Conservation (phyloP, 2,797 vertebrate genomes). For the Salarias fasciatus region DNA sequence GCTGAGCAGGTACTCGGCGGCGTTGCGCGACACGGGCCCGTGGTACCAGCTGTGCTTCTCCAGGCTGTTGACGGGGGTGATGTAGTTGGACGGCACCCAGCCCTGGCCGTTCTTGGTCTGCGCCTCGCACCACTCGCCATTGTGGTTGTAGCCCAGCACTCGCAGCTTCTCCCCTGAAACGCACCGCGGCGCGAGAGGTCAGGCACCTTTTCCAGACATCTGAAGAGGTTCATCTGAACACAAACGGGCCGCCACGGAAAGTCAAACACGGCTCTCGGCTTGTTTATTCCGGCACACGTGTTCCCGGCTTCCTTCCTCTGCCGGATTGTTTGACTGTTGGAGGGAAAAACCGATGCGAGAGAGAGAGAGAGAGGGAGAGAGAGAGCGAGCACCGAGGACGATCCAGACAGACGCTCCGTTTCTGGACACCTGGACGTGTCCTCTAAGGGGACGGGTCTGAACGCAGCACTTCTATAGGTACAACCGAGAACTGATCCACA, state of each 20-base stretch:
- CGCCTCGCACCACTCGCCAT: slow-evolving; percentile 98
- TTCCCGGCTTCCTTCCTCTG: slow-evolving; percentile 71
- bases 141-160: slow-evolving; percentile 97
- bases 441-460: too few relatives aligned
- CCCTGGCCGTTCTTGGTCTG: slow-evolving; percentile 98
- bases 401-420: too few relatives aligned
- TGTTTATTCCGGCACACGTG: slow-evolving; percentile 65
- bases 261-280: slow-evolving; percentile 36
- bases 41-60: slow-evolving; percentile 99
- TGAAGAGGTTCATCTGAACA: too few relatives aligned
- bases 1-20: slow-evolving; percentile 96
- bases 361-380: slow-evolving; percentile 56
- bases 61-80: slow-evolving; percentile 97
- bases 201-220: too few relatives aligned
- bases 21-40: slow-evolving; percentile 95
- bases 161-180: slow-evolving; percentile 98
- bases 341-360: too few relatives aligned
- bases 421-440: too few relatives aligned
- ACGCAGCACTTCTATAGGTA: too few relatives aligned
- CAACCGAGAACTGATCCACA: too few relatives aligned
- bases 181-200: too few relatives aligned
- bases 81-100: slow-evolving; percentile 99
- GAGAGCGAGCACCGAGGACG: slow-evolving; percentile 58
- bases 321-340: slow-evolving; percentile 63
- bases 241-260: slow-evolving; percentile 16